A percentile compares a stretch with the other conserved stretches of the same genome.
Conservation (phyloP, 2,797 vertebrate genomes). For the Acrossocheilus fasciatus region DNA sequence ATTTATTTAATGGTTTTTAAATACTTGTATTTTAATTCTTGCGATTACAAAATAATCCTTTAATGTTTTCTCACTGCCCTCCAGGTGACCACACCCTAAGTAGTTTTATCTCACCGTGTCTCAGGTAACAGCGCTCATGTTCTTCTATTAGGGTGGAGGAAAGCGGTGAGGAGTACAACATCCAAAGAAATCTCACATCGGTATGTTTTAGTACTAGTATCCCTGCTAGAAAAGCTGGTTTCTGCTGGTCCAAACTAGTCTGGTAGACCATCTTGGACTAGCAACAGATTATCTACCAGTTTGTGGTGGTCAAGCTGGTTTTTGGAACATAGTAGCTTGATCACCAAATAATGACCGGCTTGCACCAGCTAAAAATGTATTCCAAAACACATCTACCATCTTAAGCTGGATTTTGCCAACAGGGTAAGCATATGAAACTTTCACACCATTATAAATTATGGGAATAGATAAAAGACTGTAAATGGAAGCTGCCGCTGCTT, state of each 20-base stretch:
- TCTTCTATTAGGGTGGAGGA: not conserved
- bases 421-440: not conserved
- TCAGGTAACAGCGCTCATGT: conserved; percentile 30
- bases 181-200: not conserved
- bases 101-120: conserved; percentile 33
- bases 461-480: conserved; percentile 12
- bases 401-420: not conserved
- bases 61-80: not conserved
- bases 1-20: not conserved
- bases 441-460: not conserved
- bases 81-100: conserved; percentile 51
- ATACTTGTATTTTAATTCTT: not conserved
- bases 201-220: no score
- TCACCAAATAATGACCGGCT: not conserved
- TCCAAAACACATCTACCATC: not conserved
- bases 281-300: not conserved
- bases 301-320: not conserved
- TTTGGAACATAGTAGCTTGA: not conserved
- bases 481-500: not conserved
- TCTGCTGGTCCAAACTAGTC: not conserved
- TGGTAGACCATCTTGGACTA: not conserved
- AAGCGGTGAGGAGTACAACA: not conserved
- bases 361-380: not conserved
- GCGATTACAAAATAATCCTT: not conserved
- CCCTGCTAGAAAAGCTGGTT: not conserved